Conservation (phyloP, 1,140 invertebrate genomes). For the Pachyrhynchus sulphureomaculatus region DNA sequence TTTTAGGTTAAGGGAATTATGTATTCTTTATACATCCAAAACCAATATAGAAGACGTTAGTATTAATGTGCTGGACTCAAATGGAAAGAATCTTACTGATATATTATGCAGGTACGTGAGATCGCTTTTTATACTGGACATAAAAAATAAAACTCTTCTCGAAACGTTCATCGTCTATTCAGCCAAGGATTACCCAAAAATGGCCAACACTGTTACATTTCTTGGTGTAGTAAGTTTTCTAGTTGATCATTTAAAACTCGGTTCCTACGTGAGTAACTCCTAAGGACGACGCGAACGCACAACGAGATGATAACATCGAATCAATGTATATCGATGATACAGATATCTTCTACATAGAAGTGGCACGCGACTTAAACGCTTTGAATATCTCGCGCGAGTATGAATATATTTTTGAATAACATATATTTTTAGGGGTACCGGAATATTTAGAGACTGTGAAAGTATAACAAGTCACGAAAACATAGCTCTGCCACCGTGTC, state of each 20-base stretch:
- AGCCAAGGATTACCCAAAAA: background rate
- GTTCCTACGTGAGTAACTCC: too few species aligned
- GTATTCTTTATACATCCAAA: slow-evolving; percentile 29
- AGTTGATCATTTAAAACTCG: too few species aligned
- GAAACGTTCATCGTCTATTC: background rate
- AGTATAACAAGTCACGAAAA: slow-evolving; percentile 27
- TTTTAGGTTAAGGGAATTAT: slow-evolving; percentile 38
- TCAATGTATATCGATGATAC: too few species aligned
- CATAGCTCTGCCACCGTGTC: slow-evolving; percentile 6
- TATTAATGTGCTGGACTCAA: slow-evolving; percentile 21
- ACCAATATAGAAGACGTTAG: slow-evolving; percentile 27
- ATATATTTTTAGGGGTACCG: slow-evolving; percentile 24
- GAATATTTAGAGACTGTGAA: slow-evolving; percentile 35
- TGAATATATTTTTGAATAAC: background rate
- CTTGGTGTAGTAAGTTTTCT: too few species aligned
- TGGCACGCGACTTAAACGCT: too few species aligned
- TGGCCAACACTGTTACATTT: too few species aligned
- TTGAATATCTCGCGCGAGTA: background rate
- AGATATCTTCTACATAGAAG: too few species aligned
- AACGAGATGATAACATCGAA: too few species aligned
- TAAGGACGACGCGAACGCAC: too few species aligned
- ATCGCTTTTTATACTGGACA: background rate
- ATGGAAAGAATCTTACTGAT: slow-evolving; percentile 22
- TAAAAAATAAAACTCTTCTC: background rate
- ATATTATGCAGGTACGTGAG: slow-evolving; percentile 39